Evolutionary conservation across 2,888 invertebrate species (phyloP).

Genomic region (Andrena camellia): DNA sequence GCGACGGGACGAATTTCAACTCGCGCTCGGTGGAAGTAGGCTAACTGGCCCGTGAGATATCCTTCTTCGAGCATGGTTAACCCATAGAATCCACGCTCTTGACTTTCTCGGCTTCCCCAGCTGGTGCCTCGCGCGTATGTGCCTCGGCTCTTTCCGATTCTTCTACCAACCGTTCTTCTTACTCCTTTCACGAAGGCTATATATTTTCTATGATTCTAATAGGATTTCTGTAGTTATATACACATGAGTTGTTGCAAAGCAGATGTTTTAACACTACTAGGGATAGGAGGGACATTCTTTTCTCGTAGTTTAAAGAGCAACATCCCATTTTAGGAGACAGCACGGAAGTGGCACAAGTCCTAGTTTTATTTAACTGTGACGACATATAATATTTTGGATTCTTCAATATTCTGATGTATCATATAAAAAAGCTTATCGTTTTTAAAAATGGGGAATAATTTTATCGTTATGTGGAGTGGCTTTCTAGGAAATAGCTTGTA

Average conservation of each 20-base stretch:
- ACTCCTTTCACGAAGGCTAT: background rate
- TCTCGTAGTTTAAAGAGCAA: too few relatives aligned
- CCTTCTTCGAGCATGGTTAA: slow-evolving; percentile 62
- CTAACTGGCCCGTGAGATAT: slow-evolving; percentile 77
- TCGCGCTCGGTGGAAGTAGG: slow-evolving; percentile 77
- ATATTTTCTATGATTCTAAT: background rate
- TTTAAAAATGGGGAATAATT: too few relatives aligned
- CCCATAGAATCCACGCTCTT: slow-evolving; percentile 76
- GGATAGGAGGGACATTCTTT: too few relatives aligned
- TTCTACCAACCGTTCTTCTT: slow-evolving; percentile 9
- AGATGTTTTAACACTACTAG: background rate
- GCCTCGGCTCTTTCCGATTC: slow-evolving; percentile 52
- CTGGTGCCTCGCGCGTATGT: slow-evolving; percentile 60
- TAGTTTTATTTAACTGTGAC: too few relatives aligned
- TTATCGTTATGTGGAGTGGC: too few relatives aligned
- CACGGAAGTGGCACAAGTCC: too few relatives aligned
- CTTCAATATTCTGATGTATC: too few relatives aligned
- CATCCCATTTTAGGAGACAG: too few relatives aligned
- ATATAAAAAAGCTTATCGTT: too few relatives aligned
- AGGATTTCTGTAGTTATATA: background rate
- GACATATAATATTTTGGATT: too few relatives aligned
- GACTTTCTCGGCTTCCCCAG: slow-evolving; percentile 80
- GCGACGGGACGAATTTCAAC: slow-evolving; percentile 64
- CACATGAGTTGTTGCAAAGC: background rate
- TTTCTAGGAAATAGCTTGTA: too few relatives aligned